phyloP scores from a whole-genome alignment of 2,797 vertebrate species.

The Sarcoramphus papa region DNA sequence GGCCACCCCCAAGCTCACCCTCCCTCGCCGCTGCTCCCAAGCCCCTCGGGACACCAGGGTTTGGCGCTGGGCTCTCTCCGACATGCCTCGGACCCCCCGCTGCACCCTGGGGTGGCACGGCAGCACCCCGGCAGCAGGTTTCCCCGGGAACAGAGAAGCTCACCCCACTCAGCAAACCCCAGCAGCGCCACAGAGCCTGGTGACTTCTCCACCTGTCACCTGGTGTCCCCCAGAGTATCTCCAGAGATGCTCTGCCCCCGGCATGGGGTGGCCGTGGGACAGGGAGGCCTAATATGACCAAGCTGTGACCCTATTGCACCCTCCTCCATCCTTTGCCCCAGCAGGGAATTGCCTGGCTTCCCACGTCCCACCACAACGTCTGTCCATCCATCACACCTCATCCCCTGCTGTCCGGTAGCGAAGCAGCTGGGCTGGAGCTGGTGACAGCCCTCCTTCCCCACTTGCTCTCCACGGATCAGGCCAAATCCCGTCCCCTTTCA shows the following conservation, averaged over 20 bases:
- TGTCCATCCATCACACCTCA: neutral
- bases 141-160: neutral
- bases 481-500: neutral
- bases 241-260: neutral
- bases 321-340: neutral
- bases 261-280: neutral
- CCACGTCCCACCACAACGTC: neutral
- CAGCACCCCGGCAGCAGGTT: neutral
- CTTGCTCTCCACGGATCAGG: neutral
- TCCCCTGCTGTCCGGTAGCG: neutral
- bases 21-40: neutral
- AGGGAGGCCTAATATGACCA: neutral
- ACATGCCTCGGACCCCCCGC: fast-evolving
- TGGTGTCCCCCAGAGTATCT: neutral
- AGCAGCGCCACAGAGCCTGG: neutral
- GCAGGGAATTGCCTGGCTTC: neutral
- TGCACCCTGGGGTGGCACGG: neutral
- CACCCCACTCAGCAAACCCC: neutral
- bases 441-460: neutral
- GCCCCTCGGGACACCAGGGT: neutral
- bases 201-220: neutral
- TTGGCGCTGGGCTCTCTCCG: neutral
- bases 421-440: neutral
- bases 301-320: neutral
- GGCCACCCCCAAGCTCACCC: neutral